Base-by-base conservation (phyloP, 2,888 invertebrate species). In the Heteromyza rotundicornis region DNA sequence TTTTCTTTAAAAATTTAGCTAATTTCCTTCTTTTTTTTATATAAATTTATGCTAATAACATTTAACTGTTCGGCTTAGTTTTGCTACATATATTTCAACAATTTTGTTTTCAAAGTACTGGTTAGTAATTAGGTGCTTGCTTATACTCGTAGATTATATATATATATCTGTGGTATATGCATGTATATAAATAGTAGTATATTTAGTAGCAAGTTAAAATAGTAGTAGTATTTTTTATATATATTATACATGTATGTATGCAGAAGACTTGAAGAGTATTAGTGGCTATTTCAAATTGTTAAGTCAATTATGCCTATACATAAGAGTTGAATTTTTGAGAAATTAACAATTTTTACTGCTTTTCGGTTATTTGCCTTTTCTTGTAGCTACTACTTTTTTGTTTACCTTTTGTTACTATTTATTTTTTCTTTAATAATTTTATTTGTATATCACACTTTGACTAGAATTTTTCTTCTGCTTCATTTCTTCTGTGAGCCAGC, bases 291-390 rank as follows among this genome's bases (percentile, higher is more conserved):
- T 47, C 16, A 10, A 8, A 1, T 47, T 47, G 2, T 47, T 47
- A 8, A 16, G 16, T 47, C 12, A 17, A 14, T 19, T 47, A 24
- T 51, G 40, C n/a, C n/a, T n/a, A n/a, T n/a, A n/a, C n/a, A n/a
- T n/a, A n/a, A n/a, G n/a, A n/a, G n/a, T n/a, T n/a, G n/a, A n/a
- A n/a, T n/a, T n/a, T n/a, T n/a, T 40, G 54, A 64, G 57, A 56
- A 61, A 58, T 62, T 64, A 59, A 62, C 54, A 53, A 57, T 62
- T 61, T 20, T 57, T 3, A 2, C 20, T 40, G 19, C 7, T 47
- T 47, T 8, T 22, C 23, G 40, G 22, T 51, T 50, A 35, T 57
- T 36, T 36, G 23, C 19, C 47, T 27, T 53, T 32, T 17, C 24
- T 56, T 54, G 19, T 19, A 44, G 16, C 22, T 60, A 27, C 3